Conservation (phyloP, 2,113 vertebrate species). For the Sapajus apella region DNA sequence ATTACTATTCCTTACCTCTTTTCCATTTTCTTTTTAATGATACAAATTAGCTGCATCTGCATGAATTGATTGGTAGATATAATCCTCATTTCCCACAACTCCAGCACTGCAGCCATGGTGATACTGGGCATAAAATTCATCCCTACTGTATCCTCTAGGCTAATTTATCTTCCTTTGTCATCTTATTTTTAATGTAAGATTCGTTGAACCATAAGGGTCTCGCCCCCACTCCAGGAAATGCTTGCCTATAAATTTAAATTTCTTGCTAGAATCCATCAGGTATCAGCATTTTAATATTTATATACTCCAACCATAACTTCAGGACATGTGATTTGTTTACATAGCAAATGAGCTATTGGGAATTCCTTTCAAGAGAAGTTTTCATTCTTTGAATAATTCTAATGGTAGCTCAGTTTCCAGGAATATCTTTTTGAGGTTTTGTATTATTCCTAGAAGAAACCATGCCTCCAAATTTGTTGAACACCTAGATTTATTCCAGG, state of each 20-base stretch:
- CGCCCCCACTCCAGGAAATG: neutral
- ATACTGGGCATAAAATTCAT: neutral
- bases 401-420: slow-evolving; percentile 18
- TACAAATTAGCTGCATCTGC: neutral
- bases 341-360: slow-evolving; percentile 61
- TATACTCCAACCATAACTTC: slow-evolving; percentile 63
- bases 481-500: slow-evolving; percentile 7
- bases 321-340: slow-evolving; percentile 65
- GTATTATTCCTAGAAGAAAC: slow-evolving; percentile 66
- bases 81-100: slow-evolving; percentile 19
- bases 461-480: slow-evolving; percentile 39
- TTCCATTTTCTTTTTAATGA: neutral
- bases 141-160: neutral
- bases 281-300: slow-evolving; percentile 68
- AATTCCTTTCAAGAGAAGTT: slow-evolving; percentile 58
- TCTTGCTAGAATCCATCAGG: slow-evolving; percentile 34
- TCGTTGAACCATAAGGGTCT: slow-evolving; percentile 55
- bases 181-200: slow-evolving; percentile 56
- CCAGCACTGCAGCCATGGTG: neutral
- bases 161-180: neutral
- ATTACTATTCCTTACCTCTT: neutral
- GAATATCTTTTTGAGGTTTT: slow-evolving; percentile 33
- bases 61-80: neutral
- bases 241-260: slow-evolving; percentile 51
- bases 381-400: slow-evolving; percentile 63